Evolutionary conservation across 2,888 invertebrate genomes (phyloP), one percentile per base, ranked within the genome.

Genomic region (Rambutsinella grinnellia): DNA sequence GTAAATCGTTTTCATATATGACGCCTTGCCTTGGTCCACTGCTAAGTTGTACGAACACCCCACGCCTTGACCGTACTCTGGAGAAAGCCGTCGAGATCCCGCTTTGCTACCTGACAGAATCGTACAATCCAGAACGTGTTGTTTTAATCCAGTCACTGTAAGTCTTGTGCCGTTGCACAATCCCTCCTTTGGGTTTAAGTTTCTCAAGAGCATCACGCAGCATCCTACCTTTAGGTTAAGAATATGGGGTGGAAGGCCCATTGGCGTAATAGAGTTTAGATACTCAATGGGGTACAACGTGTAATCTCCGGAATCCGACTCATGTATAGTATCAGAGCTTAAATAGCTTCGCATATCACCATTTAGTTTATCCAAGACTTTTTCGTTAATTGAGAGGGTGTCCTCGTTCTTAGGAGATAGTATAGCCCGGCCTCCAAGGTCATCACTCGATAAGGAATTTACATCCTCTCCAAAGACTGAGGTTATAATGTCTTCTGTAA

Each of bases 121-220:
- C 10, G 26, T 51, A 5, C 58, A 69, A 27, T 68, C 60, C 17
- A 79, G 53, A 0, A 80, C 8, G 15, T 79, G 51, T 10, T 15
- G 3, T 0, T 36, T 17, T n/a, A 81, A n/a, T 0, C 19, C 27
- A 26, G 24, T 58, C 10, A 84, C 67, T 17, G 76, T 61, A n/a
- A 83, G 28, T 51, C 84, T 46, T 2, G 81, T 77, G 10, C 81
- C 80, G 26, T 82, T 82, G 49, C 79, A 80, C 5, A 83, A 54
- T 8, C 82, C 79, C 8, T 65, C 27, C n/a, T 68, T 72, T 3
- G 67, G 13, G 49, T 83, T 69, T 3, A 83, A 17, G 53, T 83
- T 83, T 47, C 82, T 26, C 1, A 81, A 54, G 2, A 83, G 70
- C 70, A 81, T 79, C 6, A 81, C 63, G 24, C 78, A 53, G 17